phyloP scores from a whole-genome alignment of 2,113 vertebrate species.

The Meleagris gallopavo region DNA sequence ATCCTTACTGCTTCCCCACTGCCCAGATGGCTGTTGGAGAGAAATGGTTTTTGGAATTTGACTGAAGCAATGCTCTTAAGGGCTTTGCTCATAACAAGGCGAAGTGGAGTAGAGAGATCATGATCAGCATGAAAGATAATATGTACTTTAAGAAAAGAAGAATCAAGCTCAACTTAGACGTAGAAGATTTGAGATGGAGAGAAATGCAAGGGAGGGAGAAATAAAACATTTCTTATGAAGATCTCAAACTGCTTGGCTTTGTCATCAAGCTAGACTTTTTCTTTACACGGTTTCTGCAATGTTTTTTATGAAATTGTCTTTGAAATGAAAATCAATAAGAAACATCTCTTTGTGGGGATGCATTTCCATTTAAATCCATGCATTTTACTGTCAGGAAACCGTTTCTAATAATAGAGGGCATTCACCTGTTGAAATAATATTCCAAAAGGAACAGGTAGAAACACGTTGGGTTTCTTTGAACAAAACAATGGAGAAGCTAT shows the following conservation, averaged over 20 bases:
- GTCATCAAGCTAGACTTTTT: background rate
- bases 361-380: background rate
- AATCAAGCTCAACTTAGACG: background rate
- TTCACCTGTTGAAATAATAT: background rate
- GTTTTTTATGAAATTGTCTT: background rate
- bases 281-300: background rate
- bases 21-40: background rate
- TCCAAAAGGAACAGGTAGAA: background rate
- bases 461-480: background rate
- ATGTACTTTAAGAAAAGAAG: background rate
- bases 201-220: background rate
- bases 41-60: background rate
- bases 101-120: background rate
- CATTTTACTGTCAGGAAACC: background rate
- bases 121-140: background rate
- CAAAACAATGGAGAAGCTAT: background rate
- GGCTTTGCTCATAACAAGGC: background rate
- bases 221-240: background rate
- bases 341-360: background rate
- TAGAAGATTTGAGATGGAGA: background rate
- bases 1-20: background rate
- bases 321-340: background rate
- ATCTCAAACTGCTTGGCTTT: background rate
- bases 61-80: background rate
- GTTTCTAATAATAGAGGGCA: background rate